Evolutionary conservation across 2,797 vertebrate genomes (phyloP).

Genomic region (Loriculus beryllinus): DNA sequence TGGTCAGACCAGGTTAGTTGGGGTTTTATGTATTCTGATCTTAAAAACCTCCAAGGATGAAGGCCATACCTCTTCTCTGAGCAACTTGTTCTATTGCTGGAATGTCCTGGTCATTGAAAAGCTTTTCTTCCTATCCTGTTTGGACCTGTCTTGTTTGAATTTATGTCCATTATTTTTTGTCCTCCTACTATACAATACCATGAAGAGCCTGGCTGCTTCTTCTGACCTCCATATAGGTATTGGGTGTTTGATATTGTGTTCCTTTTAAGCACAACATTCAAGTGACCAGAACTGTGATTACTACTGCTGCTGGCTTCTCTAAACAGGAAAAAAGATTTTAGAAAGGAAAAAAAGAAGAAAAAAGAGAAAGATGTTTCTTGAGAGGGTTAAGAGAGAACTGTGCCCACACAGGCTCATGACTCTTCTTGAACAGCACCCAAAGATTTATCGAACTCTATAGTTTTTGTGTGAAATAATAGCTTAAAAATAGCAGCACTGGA

Average conservation of each 20-base stretch:
- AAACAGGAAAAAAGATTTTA: background rate
- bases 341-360: background rate
- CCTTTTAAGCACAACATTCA: background rate
- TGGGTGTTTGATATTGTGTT: background rate
- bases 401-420: background rate
- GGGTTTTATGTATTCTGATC: background rate
- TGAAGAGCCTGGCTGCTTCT: background rate
- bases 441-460: background rate
- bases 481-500: background rate
- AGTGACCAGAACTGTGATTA: background rate
- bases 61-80: background rate
- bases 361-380: background rate
- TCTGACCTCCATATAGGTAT: background rate
- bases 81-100: background rate
- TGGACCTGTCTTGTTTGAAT: background rate
- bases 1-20: background rate
- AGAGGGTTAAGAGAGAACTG: background rate
- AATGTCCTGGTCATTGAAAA: background rate
- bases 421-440: background rate
- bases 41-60: background rate
- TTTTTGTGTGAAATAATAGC: background rate
- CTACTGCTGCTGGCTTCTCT: background rate
- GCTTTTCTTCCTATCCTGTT: background rate
- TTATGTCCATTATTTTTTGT: background rate
- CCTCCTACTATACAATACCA: background rate